Conservation (phyloP, 2,888 invertebrate genomes). For the Plagiodera versicolora region DNA sequence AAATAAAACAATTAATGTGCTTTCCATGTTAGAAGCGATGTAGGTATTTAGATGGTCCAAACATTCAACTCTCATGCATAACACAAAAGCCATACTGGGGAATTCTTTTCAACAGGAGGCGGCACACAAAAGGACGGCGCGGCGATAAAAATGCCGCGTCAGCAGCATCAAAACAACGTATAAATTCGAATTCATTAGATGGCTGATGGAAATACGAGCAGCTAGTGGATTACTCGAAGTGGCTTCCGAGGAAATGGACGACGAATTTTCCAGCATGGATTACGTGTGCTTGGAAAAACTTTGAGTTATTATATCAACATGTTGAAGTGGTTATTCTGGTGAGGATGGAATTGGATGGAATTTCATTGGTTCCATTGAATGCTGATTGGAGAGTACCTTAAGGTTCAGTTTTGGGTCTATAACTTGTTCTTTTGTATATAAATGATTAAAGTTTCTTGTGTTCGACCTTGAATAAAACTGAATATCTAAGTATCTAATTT, state of each 20-base stretch:
- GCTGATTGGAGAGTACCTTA: too few species aligned
- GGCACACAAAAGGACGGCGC: slow-evolving; percentile 12
- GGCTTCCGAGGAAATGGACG: not conserved
- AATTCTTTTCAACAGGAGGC: not conserved
- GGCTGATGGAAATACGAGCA: not conserved
- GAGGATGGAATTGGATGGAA: too few species aligned
- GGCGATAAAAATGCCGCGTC: slow-evolving; percentile 19
- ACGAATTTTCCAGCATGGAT: not conserved
- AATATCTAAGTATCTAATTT: too few species aligned
- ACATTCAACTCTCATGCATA: too few species aligned
- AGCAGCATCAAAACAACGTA: slow-evolving; percentile 14
- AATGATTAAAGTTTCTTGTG: too few species aligned
- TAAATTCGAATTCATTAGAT: slow-evolving; percentile 11
- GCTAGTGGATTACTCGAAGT: not conserved
- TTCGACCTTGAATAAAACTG: too few species aligned
- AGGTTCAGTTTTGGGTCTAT: too few species aligned
- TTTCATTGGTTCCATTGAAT: too few species aligned
- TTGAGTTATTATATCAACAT: not conserved
- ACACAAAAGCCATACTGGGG: not conserved
- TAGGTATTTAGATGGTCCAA: too few species aligned
- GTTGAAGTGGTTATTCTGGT: not conserved
- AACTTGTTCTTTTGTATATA: too few species aligned
- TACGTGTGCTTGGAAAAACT: not conserved
- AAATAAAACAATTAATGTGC: too few species aligned
- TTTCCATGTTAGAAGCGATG: too few species aligned